Conservation (phyloP, 2,888 invertebrate species). For the Agrilus cyanescens region DNA sequence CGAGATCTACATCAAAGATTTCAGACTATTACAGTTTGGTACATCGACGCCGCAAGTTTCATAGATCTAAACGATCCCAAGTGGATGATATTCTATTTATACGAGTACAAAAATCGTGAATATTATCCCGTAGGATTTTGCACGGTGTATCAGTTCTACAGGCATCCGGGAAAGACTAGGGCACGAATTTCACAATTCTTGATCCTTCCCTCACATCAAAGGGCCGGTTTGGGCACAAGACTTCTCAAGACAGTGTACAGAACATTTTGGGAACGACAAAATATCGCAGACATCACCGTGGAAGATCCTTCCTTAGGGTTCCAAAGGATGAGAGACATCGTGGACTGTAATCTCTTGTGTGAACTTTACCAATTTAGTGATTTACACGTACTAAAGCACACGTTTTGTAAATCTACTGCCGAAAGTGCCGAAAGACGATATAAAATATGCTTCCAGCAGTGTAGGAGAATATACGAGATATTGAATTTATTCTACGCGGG, state of each 20-base stretch:
- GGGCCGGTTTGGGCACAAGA: conserved; percentile 70
- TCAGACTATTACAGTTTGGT: conserved; percentile 89
- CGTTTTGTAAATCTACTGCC: too few relatives aligned
- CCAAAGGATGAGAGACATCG: too few relatives aligned
- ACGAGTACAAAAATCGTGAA: conserved; percentile 36
- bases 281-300: too few relatives aligned
- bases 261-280: too few relatives aligned
- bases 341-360: too few relatives aligned
- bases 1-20: conserved; percentile 67
- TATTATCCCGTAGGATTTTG: conserved; percentile 80
- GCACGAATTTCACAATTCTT: conserved; percentile 90
- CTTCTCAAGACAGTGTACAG: conserved; percentile 41
- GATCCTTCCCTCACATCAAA: conserved; percentile 84
- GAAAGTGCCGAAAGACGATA: too few relatives aligned
- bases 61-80: conserved; percentile 86
- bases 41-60: conserved; percentile 90
- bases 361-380: too few relatives aligned
- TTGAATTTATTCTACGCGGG: too few relatives aligned
- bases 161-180: conserved; percentile 75
- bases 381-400: too few relatives aligned
- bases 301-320: too few relatives aligned
- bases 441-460: too few relatives aligned
- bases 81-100: conserved; percentile 83
- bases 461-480: too few relatives aligned
- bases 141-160: conserved; percentile 89